Base-by-base conservation (phyloP, 2,888 invertebrate genomes). In the Diarsia brunnea region DNA sequence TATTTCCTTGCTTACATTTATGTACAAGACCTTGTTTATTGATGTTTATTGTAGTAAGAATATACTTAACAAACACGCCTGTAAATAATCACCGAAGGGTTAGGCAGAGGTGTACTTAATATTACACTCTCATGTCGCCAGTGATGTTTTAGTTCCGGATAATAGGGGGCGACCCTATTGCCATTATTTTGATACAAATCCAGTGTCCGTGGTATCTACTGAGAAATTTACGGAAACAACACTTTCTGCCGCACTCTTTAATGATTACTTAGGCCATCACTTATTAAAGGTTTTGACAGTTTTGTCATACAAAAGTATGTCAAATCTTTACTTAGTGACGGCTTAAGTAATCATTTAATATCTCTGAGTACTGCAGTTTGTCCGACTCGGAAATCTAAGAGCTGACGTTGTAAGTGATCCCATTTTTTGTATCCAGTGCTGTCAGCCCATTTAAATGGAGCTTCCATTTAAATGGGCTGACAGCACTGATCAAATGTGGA, bases 21-120 rank as follows among this genome's bases (percentile, higher is more conserved):
- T 43, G 31, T 49, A 27, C 14, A 55, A 10, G 51, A 47, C 16
- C 38, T 81, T 81, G 47, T 27, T 72, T 79, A n/a, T 19, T n/a
- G 14, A 12, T 58, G 55, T 49, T 49, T 21, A 45, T 43, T 24
- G 21, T 70, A 38, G 19, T 61, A 38, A 24, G 7, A 31, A 31
- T 31, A 31, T 21, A 71, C 2, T 4, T 55, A n/a, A n/a, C n/a
- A 11, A 27, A 10, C 10, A 4, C 27, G 27, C 58, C 19, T 58
- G 58, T 58, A 4, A 31, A 7, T 8, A 19, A 19, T 27, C 19
- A 31, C 1, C 2, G 16, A 24, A 55, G 24, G 58, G 2, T 58
- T 27, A 58, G 11, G 10, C 19, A 60, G 27, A 58, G 8, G 27
- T 27, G 27, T 58, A 58, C 11, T 5, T 55, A 55, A 55, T 24